Conservation (phyloP, 2,797 vertebrate genomes). For the Lepus townsendii region DNA sequence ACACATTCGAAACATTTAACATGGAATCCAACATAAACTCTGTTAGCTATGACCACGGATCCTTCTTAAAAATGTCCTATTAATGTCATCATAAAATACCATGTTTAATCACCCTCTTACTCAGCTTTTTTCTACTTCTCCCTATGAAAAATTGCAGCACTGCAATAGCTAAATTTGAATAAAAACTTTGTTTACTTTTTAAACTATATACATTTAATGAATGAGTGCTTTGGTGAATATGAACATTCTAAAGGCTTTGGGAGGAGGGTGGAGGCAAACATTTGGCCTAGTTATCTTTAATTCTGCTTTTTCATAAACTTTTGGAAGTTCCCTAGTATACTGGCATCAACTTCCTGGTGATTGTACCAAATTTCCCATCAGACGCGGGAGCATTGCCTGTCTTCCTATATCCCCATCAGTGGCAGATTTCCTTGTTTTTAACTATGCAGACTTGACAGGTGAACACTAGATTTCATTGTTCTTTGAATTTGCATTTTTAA, state of each 20-base stretch:
- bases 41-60: neutral
- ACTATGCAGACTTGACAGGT: neutral
- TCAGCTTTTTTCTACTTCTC: constrained; percentile 55
- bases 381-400: neutral
- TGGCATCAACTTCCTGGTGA: constrained; percentile 17
- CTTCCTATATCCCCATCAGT: neutral
- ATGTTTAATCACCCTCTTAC: constrained; percentile 18
- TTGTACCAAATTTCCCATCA: neutral
- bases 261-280: no score
- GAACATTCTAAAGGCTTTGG: neutral
- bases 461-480: neutral
- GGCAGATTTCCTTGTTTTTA: constrained; percentile 29
- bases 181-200: neutral
- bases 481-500: constrained; percentile 32
- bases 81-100: constrained; percentile 28
- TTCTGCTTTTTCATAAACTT: no score
- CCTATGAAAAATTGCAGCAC: constrained; percentile 12
- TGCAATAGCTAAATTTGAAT: neutral
- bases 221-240: neutral
- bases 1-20: neutral
- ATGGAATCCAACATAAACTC: neutral
- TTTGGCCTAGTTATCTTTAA: no score
- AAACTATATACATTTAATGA: constrained; percentile 14
- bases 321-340: neutral
- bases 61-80: constrained; percentile 42